These are phyloP conservation scores for Poecilobothrus nobilitatus DNA, from an alignment of 2,888 invertebrate genomes.

Conservation along the genomic window DNA sequence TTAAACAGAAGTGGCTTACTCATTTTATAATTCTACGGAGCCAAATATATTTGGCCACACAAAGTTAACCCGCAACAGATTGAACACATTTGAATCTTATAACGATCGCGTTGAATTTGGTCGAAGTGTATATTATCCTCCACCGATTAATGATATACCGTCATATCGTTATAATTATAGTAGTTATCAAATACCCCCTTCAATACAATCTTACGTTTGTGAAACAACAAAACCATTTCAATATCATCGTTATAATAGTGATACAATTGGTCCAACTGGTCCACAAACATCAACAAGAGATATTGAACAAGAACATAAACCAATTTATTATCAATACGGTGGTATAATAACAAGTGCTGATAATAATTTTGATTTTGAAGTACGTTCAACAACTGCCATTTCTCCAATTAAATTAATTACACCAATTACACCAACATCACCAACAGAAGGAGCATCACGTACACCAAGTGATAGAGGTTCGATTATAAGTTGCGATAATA, in stretches of 20 bases:
- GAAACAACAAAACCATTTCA: constrained; percentile 4
- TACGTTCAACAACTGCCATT: constrained; percentile 4
- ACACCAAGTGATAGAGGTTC: neutral
- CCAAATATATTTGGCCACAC: constrained; percentile 38
- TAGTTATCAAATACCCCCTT: constrained; percentile 2
- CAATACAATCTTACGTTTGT: constrained; percentile 1
- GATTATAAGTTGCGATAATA: neutral
- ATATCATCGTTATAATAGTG: constrained; percentile 2
- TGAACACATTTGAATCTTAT: neutral
- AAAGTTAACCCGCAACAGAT: constrained; percentile 1
- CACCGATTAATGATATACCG: constrained; percentile 3
- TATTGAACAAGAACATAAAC: neutral
- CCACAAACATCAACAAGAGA: neutral
- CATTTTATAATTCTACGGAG: constrained; percentile 43
- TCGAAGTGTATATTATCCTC: constrained; percentile 3
- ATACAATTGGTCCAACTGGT: neutral
- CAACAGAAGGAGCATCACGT: neutral
- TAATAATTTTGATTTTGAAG: constrained; percentile 6
- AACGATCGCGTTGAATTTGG: neutral
- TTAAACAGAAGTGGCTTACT: constrained; percentile 35
- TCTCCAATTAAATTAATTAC: constrained; percentile 6
- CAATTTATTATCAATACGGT: constrained; percentile 6
- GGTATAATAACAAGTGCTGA: constrained; percentile 3
- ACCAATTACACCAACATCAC: neutral
- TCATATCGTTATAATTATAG: constrained; percentile 6